Evolutionary conservation across 2,113 vertebrate genomes (phyloP).

Genomic region (Atlantisia rogersi): DNA sequence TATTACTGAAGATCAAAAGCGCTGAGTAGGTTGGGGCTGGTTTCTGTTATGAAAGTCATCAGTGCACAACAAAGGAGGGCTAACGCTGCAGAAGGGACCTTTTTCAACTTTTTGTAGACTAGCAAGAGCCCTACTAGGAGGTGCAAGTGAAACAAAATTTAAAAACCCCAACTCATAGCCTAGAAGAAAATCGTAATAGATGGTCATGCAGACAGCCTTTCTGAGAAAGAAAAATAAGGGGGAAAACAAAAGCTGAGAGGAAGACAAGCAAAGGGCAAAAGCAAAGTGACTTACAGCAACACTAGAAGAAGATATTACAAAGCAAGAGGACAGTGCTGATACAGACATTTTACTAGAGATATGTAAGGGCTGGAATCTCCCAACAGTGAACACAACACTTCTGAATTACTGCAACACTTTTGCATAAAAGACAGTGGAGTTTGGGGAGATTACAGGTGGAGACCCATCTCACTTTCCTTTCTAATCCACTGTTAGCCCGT

Average conservation of each 20-base stretch:
- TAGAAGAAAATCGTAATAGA: not conserved
- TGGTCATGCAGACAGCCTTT: not conserved
- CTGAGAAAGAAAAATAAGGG: not conserved
- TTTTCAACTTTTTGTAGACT: not conserved
- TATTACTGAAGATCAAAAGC: not conserved
- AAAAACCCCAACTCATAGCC: not conserved
- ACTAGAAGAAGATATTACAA: not conserved
- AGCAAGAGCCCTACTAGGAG: not conserved
- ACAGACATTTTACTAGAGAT: not conserved
- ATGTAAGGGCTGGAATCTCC: not conserved
- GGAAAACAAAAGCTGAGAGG: not conserved
- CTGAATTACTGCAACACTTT: not conserved
- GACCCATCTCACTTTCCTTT: not conserved
- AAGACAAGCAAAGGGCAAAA: not conserved
- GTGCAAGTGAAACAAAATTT: not conserved
- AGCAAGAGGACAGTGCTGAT: not conserved
- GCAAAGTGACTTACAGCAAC: not conserved
- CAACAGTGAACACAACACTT: not conserved
- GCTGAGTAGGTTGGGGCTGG: not conserved
- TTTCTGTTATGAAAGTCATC: not conserved
- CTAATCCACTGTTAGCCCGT: not conserved
- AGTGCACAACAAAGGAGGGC: not conserved
- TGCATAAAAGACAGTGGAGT: not conserved
- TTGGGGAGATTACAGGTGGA: not conserved
- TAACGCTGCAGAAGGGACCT: not conserved